phyloP scores from a whole-genome alignment of 2,888 invertebrate species.

The Stenoptilia bipunctidactyla region DNA sequence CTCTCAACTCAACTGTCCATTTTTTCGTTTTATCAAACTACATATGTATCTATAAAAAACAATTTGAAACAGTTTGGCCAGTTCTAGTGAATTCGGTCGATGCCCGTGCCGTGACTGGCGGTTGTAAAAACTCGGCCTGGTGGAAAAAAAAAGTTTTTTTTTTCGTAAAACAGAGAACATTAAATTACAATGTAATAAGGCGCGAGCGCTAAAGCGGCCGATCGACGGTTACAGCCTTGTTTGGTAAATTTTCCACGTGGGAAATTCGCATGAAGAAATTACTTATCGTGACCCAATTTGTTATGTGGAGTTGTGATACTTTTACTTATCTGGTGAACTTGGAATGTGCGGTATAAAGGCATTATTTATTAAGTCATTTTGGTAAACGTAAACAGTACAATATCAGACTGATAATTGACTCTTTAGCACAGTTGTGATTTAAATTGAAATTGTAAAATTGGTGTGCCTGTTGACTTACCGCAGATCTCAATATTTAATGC shows the following conservation, averaged over 20 bases:
- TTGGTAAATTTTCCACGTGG: slow-evolving; percentile 57
- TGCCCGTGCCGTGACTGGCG: slow-evolving; percentile 53
- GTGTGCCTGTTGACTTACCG: too few species aligned
- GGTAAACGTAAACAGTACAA: too few species aligned
- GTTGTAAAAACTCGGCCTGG: slow-evolving; percentile 52
- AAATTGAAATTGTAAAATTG: too few species aligned
- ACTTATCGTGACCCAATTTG: neutral
- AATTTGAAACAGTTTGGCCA: slow-evolving; percentile 15
- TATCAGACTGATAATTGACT: too few species aligned
- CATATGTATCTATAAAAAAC: slow-evolving; percentile 4
- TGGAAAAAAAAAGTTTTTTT: slow-evolving; percentile 36
- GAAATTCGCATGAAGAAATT: slow-evolving; percentile 44
- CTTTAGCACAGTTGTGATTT: too few species aligned
- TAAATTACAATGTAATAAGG: slow-evolving; percentile 63
- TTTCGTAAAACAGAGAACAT: slow-evolving; percentile 47
- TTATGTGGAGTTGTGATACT: slow-evolving; percentile 17
- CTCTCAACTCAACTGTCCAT: neutral
- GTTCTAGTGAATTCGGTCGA: slow-evolving; percentile 43
- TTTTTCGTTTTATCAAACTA: neutral
- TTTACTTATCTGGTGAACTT: slow-evolving; percentile 18
- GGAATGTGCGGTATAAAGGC: too few species aligned
- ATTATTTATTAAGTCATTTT: too few species aligned
- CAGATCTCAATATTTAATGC: too few species aligned
- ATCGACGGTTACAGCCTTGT: slow-evolving; percentile 31
- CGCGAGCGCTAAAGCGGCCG: slow-evolving; percentile 52